Percentiles rank a stretch among this genome's conserved stretches.
These are phyloP conservation scores for Natrix natrix DNA, from an alignment of 2,797 vertebrate genomes.

Conservation along the genomic window DNA sequence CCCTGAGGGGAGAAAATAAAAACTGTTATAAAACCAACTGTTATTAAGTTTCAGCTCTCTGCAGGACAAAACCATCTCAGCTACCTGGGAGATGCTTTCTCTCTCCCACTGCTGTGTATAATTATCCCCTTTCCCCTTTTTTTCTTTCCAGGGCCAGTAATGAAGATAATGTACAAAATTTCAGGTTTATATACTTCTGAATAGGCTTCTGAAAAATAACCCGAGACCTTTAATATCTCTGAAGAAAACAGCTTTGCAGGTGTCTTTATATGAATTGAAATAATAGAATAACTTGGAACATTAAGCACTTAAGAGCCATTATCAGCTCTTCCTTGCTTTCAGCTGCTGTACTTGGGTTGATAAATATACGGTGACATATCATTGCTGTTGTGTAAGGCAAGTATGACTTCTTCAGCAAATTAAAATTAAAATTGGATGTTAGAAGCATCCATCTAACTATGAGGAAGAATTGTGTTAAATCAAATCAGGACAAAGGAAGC, in stretches of 20 bases:
- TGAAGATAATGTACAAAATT: neutral
- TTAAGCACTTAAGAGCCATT: neutral
- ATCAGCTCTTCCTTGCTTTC: neutral
- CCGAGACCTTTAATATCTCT: neutral
- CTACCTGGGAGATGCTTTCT: neutral
- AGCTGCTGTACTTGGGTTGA: neutral
- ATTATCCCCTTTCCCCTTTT: neutral
- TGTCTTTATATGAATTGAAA: neutral
- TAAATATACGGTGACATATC: neutral
- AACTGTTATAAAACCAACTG: neutral
- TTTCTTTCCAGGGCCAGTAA: neutral
- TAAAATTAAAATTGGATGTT: neutral
- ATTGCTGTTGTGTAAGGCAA: neutral
- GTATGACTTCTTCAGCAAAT: neutral
- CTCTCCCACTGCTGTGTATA: neutral
- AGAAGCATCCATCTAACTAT: constrained; percentile 19
- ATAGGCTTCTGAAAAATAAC: neutral
- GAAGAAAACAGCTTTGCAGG: neutral
- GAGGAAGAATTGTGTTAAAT: constrained; percentile 1
- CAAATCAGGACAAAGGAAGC: neutral
- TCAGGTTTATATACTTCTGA: neutral
- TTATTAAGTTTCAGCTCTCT: neutral
- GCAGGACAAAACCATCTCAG: neutral
- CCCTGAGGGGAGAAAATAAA: neutral
- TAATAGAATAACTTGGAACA: neutral